phyloP scores from a whole-genome alignment of 2,797 vertebrate species.

The Parambassis ranga region DNA sequence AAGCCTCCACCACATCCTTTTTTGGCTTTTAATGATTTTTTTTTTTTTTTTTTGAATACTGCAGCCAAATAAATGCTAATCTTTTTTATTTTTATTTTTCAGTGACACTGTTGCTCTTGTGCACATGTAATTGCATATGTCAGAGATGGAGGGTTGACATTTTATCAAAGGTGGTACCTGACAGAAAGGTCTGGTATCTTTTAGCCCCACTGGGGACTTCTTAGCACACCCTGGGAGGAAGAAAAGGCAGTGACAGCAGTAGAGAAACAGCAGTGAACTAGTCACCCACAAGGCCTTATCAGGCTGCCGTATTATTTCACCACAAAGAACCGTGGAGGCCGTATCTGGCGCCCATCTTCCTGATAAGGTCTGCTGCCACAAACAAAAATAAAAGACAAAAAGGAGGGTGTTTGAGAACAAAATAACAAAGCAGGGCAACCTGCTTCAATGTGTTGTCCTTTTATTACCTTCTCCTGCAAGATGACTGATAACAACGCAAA shows the following conservation, averaged over 20 bases:
- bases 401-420: constrained; percentile 53
- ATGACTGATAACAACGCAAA: constrained; percentile 80
- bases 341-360: constrained; percentile 66
- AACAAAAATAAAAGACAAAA: constrained; percentile 73
- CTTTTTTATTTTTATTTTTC: no score
- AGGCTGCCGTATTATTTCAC: constrained; percentile 64
- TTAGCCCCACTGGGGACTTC: constrained; percentile 40
- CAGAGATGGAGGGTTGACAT: constrained; percentile 14
- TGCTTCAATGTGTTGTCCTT: constrained; percentile 55
- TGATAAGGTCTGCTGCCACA: constrained; percentile 68
- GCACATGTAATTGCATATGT: not conserved
- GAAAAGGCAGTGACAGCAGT: constrained; percentile 12
- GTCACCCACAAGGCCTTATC: constrained; percentile 65
- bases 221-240: constrained; percentile 20
- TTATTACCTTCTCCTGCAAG: constrained; percentile 76
- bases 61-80: no score
- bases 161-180: constrained; percentile 37
- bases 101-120: not conserved
- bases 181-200: constrained; percentile 42
- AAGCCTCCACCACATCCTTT: no score
- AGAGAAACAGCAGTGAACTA: constrained; percentile 50
- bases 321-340: constrained; percentile 62
- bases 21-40: no score
- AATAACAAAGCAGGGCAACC: constrained; percentile 59
- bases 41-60: no score